These are phyloP conservation scores for Hanleya hanleyi DNA, from an alignment of 2,888 invertebrate species.

Conservation along the genomic window DNA sequence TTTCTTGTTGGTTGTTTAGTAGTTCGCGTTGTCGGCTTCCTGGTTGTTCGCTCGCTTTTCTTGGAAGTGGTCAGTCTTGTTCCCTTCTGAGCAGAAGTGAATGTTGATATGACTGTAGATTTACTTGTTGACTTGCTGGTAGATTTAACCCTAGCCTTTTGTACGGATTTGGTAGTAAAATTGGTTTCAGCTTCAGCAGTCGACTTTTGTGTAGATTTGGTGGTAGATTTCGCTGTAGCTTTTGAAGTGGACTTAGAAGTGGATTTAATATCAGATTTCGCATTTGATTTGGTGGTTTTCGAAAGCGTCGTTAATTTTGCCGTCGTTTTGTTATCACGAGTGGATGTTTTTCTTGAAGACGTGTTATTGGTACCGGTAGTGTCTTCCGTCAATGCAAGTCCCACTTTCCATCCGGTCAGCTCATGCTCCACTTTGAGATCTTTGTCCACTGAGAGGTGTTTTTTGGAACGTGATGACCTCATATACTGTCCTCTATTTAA, in stretches of 20 bases:
- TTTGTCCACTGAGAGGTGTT: background rate
- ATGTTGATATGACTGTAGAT: too few species aligned
- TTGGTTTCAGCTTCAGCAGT: background rate
- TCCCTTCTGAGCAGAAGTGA: too few species aligned
- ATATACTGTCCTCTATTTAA: conserved; percentile 2
- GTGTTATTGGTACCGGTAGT: background rate
- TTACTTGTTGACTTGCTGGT: too few species aligned
- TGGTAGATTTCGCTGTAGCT: background rate
- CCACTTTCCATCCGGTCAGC: background rate
- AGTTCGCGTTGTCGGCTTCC: too few species aligned
- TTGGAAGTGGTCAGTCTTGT: too few species aligned
- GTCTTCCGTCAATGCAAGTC: background rate
- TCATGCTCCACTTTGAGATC: background rate
- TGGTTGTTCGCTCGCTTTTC: too few species aligned
- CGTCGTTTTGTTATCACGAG: too few species aligned
- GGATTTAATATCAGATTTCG: background rate
- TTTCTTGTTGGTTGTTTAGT: too few species aligned
- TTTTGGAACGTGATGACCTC: background rate
- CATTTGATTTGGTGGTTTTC: background rate
- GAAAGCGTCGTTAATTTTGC: too few species aligned
- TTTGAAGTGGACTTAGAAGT: background rate
- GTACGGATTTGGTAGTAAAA: too few species aligned
- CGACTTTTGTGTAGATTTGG: background rate
- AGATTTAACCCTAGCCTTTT: too few species aligned
- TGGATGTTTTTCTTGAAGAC: background rate